phyloP scores from a whole-genome alignment of 2,797 vertebrate species.

The Allobates femoralis region DNA sequence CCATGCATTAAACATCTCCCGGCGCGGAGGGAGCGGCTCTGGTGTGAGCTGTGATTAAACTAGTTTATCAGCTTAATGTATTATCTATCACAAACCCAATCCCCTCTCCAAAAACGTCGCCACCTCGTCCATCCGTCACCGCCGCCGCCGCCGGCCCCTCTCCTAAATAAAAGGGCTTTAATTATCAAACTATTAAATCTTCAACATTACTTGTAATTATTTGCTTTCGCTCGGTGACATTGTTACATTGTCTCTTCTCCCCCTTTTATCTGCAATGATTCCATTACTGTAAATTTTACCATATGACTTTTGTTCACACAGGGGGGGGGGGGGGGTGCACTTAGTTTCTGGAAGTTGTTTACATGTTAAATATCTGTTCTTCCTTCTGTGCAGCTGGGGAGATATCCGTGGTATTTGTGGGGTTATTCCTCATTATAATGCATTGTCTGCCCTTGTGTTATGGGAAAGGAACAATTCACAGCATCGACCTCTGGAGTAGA shows the following conservation, averaged over 20 bases:
- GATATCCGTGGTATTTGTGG: neutral
- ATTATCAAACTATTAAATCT: slow-evolving; percentile 29
- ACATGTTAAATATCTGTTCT: neutral
- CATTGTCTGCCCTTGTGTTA: neutral
- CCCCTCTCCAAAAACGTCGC: slow-evolving; percentile 26
- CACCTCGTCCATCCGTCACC: neutral
- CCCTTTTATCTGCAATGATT: neutral
- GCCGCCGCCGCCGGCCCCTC: neutral
- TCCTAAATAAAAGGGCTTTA: slow-evolving; percentile 4
- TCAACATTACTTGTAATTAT: neutral
- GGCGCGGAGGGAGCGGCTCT: slow-evolving; percentile 2
- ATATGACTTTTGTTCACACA: neutral
- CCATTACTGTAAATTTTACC: neutral
- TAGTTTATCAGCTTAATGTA: slow-evolving; percentile 55
- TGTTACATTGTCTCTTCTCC: neutral
- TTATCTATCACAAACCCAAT: slow-evolving; percentile 27
- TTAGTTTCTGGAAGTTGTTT: slow-evolving; percentile 19
- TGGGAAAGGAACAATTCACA: neutral
- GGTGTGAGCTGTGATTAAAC: slow-evolving; percentile 33
- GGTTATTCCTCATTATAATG: neutral
- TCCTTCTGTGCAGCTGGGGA: slow-evolving; percentile 11
- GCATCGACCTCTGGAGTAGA: neutral
- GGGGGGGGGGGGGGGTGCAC: too few relatives aligned
- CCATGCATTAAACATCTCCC: slow-evolving; percentile 47
- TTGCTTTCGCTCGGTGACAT: neutral